Percentiles rank a stretch among this genome's conserved stretches.
phyloP scores from a whole-genome alignment of 2,113 vertebrate genomes.

The Pluvialis apricaria region DNA sequence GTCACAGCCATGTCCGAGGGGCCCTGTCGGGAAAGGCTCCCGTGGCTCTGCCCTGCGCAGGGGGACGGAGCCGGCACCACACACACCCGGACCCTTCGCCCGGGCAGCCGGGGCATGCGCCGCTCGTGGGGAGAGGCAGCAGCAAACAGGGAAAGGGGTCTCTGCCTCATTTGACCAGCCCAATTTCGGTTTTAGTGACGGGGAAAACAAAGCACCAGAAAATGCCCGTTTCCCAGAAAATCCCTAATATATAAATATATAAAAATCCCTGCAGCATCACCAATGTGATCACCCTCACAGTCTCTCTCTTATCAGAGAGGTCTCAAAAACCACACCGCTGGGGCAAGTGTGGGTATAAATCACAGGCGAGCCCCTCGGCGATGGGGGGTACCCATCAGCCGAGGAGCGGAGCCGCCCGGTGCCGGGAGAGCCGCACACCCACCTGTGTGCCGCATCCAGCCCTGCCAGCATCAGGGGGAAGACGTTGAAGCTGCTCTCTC shows the following conservation, averaged over 20 bases:
- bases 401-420: rapidly evolving
- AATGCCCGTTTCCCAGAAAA: rapidly evolving
- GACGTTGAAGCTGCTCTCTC: conserved; percentile 87
- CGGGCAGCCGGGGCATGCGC: rapidly evolving
- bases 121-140: not conserved
- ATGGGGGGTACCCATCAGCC: not conserved
- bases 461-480: conserved; percentile 92
- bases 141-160: not conserved
- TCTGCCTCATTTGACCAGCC: not conserved
- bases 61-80: not conserved
- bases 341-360: too few relatives aligned
- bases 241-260: rapidly evolving
- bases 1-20: rapidly evolving
- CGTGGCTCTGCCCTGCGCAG: rapidly evolving
- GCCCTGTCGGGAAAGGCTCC: not conserved
- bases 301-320: not conserved
- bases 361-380: rapidly evolving
- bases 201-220: not conserved
- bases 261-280: not conserved
- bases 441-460: conserved; percentile 84
- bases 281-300: rapidly evolving
- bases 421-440: not conserved
- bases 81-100: rapidly evolving
- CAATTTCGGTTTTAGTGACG: not conserved
- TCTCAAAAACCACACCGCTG: not conserved